Conservation (phyloP, 1,140 invertebrate genomes). For the Nomia melanderi region DNA sequence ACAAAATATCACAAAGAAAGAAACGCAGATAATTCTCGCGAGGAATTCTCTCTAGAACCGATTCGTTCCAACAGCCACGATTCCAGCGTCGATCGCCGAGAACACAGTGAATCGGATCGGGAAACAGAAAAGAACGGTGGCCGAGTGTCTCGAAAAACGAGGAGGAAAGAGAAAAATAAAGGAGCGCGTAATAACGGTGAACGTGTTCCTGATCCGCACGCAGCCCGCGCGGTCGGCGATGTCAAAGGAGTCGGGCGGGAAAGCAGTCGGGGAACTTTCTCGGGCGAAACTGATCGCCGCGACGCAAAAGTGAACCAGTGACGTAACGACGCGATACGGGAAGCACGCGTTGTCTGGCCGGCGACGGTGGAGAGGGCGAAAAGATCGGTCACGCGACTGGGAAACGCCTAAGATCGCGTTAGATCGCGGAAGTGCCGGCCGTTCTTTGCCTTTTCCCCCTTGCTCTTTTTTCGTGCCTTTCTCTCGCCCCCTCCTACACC, state of each 20-base stretch:
- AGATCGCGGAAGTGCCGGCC: slow-evolving; percentile 53
- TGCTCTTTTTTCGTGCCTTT: slow-evolving; percentile 39
- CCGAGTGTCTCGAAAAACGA: too few species aligned
- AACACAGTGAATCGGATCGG: too few species aligned
- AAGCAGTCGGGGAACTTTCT: slow-evolving; percentile 36
- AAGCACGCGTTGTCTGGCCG: slow-evolving; percentile 22
- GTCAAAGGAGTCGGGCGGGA: slow-evolving; percentile 34
- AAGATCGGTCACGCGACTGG: slow-evolving; percentile 60
- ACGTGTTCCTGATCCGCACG: too few species aligned
- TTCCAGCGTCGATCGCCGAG: too few species aligned
- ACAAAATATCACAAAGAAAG: too few species aligned
- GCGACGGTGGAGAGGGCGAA: slow-evolving; percentile 13
- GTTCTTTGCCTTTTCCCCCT: slow-evolving; percentile 54
- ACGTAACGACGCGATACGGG: slow-evolving; percentile 38
- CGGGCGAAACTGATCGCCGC: slow-evolving; percentile 7
- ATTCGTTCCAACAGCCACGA: too few species aligned
- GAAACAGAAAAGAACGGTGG: too few species aligned
- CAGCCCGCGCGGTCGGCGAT: background rate
- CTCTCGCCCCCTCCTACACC: slow-evolving; percentile 10
- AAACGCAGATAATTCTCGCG: too few species aligned
- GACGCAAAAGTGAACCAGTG: slow-evolving; percentile 42
- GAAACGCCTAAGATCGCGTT: slow-evolving; percentile 56
- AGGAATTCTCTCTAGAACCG: too few species aligned
- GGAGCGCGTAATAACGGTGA: too few species aligned
- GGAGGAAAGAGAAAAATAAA: too few species aligned